These are phyloP conservation scores for Alexandromys fortis DNA, from an alignment of 2,113 vertebrate species.

Conservation along the genomic window DNA sequence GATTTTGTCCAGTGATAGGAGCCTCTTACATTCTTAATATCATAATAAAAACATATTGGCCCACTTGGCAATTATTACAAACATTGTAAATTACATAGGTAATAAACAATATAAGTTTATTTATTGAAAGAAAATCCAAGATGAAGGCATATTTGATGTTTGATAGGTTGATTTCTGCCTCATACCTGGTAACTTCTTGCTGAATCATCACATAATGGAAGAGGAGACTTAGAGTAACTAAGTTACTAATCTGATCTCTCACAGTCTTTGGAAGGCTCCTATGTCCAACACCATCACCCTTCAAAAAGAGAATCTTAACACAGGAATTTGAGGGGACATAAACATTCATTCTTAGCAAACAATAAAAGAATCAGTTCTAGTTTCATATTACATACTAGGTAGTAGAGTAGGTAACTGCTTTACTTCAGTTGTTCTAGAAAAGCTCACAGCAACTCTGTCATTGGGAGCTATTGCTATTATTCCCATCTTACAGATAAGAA, in stretches of 20 bases:
- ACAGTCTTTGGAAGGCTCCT: neutral
- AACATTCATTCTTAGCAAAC: neutral
- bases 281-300: neutral
- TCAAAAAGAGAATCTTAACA: neutral
- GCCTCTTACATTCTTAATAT: neutral
- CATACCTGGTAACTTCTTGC: neutral
- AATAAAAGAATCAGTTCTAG: neutral
- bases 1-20: neutral
- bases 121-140: neutral
- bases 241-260: neutral
- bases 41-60: neutral
- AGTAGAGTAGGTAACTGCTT: neutral
- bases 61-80: neutral
- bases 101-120: neutral
- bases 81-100: neutral
- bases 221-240: neutral
- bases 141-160: neutral
- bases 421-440: neutral
- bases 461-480: neutral
- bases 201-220: neutral
- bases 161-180: neutral
- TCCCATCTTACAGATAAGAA: neutral
- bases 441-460: neutral
- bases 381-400: neutral
- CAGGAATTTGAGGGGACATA: neutral